Percentiles rank a stretch among this genome's conserved stretches.
phyloP scores from a whole-genome alignment of 2,888 invertebrate species.

The Sarcophaga caerulescens region DNA sequence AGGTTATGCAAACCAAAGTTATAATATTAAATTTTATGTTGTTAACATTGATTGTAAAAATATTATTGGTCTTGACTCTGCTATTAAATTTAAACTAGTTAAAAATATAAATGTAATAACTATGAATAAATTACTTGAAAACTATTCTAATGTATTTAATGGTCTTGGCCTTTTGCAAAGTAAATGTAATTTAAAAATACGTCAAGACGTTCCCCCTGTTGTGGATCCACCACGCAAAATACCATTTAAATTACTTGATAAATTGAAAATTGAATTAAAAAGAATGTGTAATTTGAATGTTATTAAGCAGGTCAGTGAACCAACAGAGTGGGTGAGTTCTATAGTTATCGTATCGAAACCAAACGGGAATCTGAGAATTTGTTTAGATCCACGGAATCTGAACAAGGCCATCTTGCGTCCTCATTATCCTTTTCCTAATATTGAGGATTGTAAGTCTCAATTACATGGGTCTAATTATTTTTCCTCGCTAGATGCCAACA shows the following conservation, averaged over 20 bases:
- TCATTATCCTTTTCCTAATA: slow-evolving; percentile 52
- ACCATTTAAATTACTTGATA: slow-evolving; percentile 44
- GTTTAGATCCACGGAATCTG: slow-evolving; percentile 65
- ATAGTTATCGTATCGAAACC: slow-evolving; percentile 63
- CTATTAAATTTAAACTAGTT: too few species aligned
- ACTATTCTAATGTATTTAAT: slow-evolving; percentile 48
- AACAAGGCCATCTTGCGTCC: slow-evolving; percentile 34
- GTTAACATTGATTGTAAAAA: too few species aligned
- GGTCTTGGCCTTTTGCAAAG: slow-evolving; percentile 51
- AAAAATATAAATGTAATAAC: not conserved
- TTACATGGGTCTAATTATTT: too few species aligned
- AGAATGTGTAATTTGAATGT: slow-evolving; percentile 50
- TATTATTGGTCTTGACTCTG: too few species aligned
- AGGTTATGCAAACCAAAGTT: too few species aligned
- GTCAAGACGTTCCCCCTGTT: slow-evolving; percentile 20
- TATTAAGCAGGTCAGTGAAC: slow-evolving; percentile 51
- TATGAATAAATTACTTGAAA: slow-evolving; percentile 37
- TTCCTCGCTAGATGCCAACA: too few species aligned
- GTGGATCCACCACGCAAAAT: slow-evolving; percentile 48
- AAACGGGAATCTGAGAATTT: slow-evolving; percentile 56
- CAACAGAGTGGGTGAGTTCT: slow-evolving; percentile 64
- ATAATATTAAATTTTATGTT: too few species aligned
- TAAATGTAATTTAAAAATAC: slow-evolving; percentile 47
- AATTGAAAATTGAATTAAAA: slow-evolving; percentile 51
- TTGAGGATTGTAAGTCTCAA: slow-evolving; percentile 42